These are phyloP conservation scores for Trinectes maculatus DNA, from an alignment of 2,113 vertebrate species.

Conservation along the genomic window DNA sequence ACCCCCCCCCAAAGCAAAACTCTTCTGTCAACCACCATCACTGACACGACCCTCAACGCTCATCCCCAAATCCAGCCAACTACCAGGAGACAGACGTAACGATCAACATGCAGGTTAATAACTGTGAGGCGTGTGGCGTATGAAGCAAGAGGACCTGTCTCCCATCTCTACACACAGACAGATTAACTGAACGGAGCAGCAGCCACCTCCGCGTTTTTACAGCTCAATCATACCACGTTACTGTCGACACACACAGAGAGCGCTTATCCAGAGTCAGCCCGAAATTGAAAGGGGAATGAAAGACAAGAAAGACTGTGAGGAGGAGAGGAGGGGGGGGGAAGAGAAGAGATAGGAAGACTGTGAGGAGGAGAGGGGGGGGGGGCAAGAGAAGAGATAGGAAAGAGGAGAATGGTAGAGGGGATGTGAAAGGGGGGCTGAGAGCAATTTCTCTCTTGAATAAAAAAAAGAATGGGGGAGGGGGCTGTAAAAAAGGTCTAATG, in stretches of 20 bases:
- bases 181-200: constrained; percentile 89
- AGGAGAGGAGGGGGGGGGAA: constrained; percentile 85
- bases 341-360: constrained; percentile 73
- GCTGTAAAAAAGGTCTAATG: constrained; percentile 86
- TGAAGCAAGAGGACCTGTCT: constrained; percentile 77
- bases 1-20: too few species aligned
- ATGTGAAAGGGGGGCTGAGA: constrained; percentile 76
- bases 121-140: constrained; percentile 57
- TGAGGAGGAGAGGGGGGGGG: constrained; percentile 90
- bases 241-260: constrained; percentile 77
- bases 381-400: constrained; percentile 74
- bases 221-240: constrained; percentile 99
- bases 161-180: constrained; percentile 94
- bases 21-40: too few species aligned
- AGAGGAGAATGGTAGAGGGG: too few species aligned
- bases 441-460: constrained; percentile 92
- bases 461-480: constrained; percentile 63
- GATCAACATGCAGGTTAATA: constrained; percentile 49
- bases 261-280: constrained; percentile 96
- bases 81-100: constrained; percentile 68
- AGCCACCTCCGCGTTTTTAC: constrained; percentile 91
- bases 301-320: constrained; percentile 86
- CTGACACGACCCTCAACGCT: too few species aligned
- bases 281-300: constrained; percentile 98
- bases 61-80: too few species aligned